phyloP scores from a whole-genome alignment of 2,113 vertebrate species.

The Tetrao urogallus region DNA sequence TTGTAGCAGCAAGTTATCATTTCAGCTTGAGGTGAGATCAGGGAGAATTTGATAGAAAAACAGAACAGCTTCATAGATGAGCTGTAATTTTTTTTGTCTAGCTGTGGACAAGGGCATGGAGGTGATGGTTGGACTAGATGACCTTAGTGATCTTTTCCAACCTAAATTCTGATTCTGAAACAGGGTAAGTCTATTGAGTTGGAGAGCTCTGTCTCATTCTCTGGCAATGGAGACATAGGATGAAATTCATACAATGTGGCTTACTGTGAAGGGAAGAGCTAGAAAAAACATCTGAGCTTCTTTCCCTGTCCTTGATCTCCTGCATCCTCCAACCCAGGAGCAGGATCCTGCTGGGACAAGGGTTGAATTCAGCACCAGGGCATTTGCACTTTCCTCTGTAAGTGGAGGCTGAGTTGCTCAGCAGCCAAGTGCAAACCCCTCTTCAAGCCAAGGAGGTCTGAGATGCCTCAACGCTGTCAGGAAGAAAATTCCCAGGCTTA shows the following conservation, averaged over 20 bases:
- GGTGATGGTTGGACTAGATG: too few relatives aligned
- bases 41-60: too few relatives aligned
- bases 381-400: background rate
- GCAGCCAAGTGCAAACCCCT: rapidly evolving
- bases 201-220: background rate
- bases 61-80: background rate
- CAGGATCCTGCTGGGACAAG: background rate
- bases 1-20: background rate
- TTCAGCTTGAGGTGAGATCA: background rate
- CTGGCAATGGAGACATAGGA: background rate
- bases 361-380: background rate
- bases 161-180: too few relatives aligned
- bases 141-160: too few relatives aligned
- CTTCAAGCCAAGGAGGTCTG: background rate
- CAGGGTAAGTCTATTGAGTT: background rate
- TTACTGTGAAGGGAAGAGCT: background rate
- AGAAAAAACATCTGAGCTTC: background rate
- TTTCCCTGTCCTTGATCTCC: rapidly evolving
- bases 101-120: background rate
- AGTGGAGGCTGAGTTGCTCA: background rate
- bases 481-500: slow-evolving; percentile 52
- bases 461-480: background rate
- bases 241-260: background rate
- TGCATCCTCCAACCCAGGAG: background rate
- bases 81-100: background rate